A percentile compares a stretch with the other conserved stretches of the same genome.
phyloP scores from a whole-genome alignment of 2,113 vertebrate species.

The Oostethus manadensis region DNA sequence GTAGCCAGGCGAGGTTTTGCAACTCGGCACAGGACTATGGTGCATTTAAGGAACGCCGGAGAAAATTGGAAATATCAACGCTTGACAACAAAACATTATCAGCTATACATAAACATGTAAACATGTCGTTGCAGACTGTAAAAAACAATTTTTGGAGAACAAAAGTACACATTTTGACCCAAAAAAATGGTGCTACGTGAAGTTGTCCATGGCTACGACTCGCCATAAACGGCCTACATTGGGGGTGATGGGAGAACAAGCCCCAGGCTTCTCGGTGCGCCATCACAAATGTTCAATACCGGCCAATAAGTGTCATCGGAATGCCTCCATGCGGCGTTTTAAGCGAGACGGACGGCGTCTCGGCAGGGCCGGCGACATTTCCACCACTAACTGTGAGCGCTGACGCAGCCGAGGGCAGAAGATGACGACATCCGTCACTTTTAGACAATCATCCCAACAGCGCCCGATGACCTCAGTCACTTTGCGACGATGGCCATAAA shows the following conservation, averaged over 20 bases:
- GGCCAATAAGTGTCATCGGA: constrained; percentile 42
- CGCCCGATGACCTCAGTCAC: constrained; percentile 32
- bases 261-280: background rate
- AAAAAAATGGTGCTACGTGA: background rate
- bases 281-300: constrained; percentile 26
- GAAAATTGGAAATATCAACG: too few species aligned
- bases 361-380: constrained; percentile 1
- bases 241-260: constrained; percentile 22
- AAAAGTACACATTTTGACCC: too few species aligned
- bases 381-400: constrained; percentile 21
- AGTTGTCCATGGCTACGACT: background rate
- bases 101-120: too few species aligned
- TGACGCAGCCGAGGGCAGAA: constrained; percentile 21
- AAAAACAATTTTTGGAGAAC: too few species aligned
- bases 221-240: constrained; percentile 8
- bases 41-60: too few species aligned
- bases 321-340: constrained; percentile 21
- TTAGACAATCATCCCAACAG: constrained; percentile 8
- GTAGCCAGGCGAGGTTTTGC: too few species aligned
- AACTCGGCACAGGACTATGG: too few species aligned
- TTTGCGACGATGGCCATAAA: constrained; percentile 47
- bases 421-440: constrained; percentile 23
- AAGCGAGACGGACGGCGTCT: constrained; percentile 23
- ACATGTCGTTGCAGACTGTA: too few species aligned
- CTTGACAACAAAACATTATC: too few species aligned